Conservation (phyloP, 2,888 invertebrate species). For the Drosophila anceps region DNA sequence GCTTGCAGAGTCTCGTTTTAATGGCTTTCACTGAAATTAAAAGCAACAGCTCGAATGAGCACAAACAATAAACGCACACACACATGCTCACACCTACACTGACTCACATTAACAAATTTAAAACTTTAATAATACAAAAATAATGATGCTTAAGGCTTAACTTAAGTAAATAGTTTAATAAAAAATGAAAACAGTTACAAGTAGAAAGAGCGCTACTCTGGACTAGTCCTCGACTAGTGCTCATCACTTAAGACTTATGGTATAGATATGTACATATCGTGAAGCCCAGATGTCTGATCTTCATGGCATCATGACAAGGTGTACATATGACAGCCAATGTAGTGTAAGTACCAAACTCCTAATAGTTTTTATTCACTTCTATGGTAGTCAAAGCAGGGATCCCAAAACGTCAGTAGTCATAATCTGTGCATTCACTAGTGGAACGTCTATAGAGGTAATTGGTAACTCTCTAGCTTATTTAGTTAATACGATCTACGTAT, state of each 20-base stretch:
- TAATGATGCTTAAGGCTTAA: slow-evolving; percentile 41
- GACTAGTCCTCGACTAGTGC: slow-evolving; percentile 2
- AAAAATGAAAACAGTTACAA: not conserved
- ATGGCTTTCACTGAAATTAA: slow-evolving; percentile 73
- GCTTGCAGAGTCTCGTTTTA: slow-evolving; percentile 37
- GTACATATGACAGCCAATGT: too few species aligned
- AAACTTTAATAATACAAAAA: slow-evolving; percentile 31
- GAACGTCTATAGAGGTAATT: too few species aligned
- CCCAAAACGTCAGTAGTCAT: too few species aligned
- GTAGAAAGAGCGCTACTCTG: not conserved
- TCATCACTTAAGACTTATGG: not conserved
- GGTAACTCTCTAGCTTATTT: too few species aligned
- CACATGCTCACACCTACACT: not conserved
- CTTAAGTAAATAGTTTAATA: slow-evolving; percentile 18
- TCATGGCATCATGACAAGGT: too few species aligned
- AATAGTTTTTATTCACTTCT: too few species aligned
- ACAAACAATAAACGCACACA: slow-evolving; percentile 9
- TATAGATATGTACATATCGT: too few species aligned
- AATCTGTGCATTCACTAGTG: too few species aligned
- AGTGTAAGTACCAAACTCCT: too few species aligned
- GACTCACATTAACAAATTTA: not conserved
- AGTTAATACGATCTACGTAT: too few species aligned
- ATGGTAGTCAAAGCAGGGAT: too few species aligned
- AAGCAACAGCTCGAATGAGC: slow-evolving; percentile 15
- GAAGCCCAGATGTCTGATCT: too few species aligned